phyloP scores from a whole-genome alignment of 2,888 invertebrate genomes.

The Cryptocephalus primarius region DNA sequence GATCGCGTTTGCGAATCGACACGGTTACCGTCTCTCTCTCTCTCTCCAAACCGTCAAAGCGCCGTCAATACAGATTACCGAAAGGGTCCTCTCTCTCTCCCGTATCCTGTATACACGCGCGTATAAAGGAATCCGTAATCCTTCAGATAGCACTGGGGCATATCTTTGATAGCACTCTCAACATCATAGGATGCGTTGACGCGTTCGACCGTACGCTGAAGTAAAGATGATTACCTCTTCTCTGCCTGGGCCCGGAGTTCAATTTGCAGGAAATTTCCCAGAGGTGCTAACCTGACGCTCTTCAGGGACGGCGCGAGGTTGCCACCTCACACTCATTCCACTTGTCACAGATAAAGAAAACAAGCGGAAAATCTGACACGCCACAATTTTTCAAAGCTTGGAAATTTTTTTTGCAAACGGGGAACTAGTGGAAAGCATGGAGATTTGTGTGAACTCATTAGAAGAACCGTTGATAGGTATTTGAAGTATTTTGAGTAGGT shows the following conservation, averaged over 20 bases:
- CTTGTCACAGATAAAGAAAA: too few species aligned
- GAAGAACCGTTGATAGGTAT: too few species aligned
- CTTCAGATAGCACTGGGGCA: conserved; percentile 13
- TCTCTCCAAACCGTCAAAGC: conserved; percentile 2
- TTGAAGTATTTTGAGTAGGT: too few species aligned
- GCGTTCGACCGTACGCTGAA: conserved; percentile 22
- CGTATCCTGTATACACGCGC: not conserved
- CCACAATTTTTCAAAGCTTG: too few species aligned
- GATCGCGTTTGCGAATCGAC: too few species aligned
- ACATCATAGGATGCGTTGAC: conserved; percentile 19
- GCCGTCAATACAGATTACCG: conserved; percentile 10
- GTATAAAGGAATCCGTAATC: conserved; percentile 13
- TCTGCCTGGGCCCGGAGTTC: conserved; percentile 8
- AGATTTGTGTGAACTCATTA: too few species aligned
- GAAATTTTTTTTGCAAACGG: too few species aligned
- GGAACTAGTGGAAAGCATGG: too few species aligned
- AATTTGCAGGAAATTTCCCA: conserved; percentile 27
- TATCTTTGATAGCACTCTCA: conserved; percentile 16
- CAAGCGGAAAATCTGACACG: too few species aligned
- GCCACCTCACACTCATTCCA: not conserved
- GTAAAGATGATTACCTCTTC: conserved; percentile 23
- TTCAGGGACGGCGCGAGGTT: conserved; percentile 1
- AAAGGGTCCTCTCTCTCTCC: conserved; percentile 6
- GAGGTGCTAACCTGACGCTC: conserved; percentile 23
- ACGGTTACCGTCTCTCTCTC: too few species aligned